Conservation (phyloP, 2,113 vertebrate genomes). For the Carlito syrichta region DNA sequence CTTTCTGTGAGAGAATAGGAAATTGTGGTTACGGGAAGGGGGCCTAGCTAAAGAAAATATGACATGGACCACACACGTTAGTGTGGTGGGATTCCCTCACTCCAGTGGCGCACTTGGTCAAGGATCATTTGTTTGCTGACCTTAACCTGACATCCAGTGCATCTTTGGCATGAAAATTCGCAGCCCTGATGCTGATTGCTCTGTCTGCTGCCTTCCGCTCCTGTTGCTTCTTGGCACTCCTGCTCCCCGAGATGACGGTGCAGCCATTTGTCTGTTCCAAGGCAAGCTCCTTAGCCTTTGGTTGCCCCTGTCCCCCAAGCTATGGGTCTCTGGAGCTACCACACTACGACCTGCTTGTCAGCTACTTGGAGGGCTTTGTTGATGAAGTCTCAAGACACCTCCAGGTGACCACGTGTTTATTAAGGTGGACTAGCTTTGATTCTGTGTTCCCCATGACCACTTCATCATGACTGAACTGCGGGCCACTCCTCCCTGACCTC, state of each 20-base stretch:
- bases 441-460: not conserved
- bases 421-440: no score
- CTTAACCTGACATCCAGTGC: not conserved
- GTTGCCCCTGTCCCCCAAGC: not conserved
- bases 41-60: not conserved
- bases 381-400: not conserved
- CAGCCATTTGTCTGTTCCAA: not conserved
- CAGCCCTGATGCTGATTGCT: not conserved
- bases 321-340: not conserved
- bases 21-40: no score
- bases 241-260: not conserved
- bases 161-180: not conserved
- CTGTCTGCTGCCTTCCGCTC: not conserved
- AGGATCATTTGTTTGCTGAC: not conserved
- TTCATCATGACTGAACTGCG: not conserved
- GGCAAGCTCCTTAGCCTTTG: not conserved
- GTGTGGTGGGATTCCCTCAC: fast-evolving
- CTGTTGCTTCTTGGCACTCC: not conserved
- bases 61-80: fast-evolving
- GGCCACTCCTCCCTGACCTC: not conserved
- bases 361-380: not conserved
- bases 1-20: not conserved
- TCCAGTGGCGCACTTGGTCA: not conserved
- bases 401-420: not conserved
- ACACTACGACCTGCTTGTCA: not conserved